A percentile compares a stretch with the other conserved stretches of the same genome.
Evolutionary conservation across 2,888 invertebrate genomes (phyloP).

Genomic region (Machimus atricapillus): DNA sequence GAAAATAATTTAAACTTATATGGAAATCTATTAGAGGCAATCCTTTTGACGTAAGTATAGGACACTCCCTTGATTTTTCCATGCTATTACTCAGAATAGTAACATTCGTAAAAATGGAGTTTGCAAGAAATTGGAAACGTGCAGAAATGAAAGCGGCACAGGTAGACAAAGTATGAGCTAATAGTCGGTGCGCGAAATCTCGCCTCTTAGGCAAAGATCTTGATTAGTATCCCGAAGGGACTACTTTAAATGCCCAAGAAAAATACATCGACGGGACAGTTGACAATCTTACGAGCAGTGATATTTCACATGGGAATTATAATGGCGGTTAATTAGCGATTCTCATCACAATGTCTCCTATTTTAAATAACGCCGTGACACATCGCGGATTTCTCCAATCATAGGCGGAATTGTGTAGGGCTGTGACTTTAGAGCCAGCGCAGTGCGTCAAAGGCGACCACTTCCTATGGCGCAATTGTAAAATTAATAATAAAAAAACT

Average conservation of each 20-base stretch:
- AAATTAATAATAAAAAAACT: neutral
- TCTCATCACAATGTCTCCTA: conserved; percentile 19
- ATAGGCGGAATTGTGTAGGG: neutral
- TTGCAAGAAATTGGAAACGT: neutral
- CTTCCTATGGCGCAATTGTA: conserved; percentile 1
- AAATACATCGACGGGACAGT: neutral
- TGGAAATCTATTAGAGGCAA: neutral
- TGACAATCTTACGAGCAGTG: neutral
- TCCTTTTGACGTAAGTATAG: neutral
- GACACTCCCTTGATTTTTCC: neutral
- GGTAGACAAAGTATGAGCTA: neutral
- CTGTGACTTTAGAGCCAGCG: neutral
- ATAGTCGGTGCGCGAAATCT: neutral
- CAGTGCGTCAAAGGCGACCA: neutral
- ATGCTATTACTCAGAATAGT: neutral
- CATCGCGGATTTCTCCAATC: neutral
- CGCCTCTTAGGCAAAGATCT: neutral
- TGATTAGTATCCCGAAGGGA: conserved; percentile 22
- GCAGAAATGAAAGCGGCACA: neutral
- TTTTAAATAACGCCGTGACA: conserved; percentile 17
- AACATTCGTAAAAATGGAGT: neutral
- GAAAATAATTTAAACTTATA: neutral
- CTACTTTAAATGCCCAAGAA: neutral
- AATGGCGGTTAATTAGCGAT: conserved; percentile 13
- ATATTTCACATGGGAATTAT: conserved; percentile 18